Evolutionary conservation across 2,797 vertebrate genomes (phyloP), one percentile per base, ranked within the genome.

Genomic region (Hyperoplus immaculatus): DNA sequence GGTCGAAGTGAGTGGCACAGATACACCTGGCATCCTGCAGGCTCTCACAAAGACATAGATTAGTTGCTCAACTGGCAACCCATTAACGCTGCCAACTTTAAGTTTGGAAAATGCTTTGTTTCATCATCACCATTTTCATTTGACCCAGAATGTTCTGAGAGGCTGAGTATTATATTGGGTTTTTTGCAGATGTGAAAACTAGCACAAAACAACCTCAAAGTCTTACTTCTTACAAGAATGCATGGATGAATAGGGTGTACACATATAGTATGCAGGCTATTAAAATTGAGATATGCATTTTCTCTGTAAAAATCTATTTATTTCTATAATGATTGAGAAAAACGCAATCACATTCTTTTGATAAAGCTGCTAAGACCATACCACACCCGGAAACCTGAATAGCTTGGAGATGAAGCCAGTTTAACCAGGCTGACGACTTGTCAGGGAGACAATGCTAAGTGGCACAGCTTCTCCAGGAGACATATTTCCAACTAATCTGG

Each of bases 111-210:
- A 29, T 16, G 58, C n/a, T 59, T 39, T 43, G 53, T 78, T 68
- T 77, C 36, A 55, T 60, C 45, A 70, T 64, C 21, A 41, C 49
- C 63, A 46, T 41, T 82, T 69, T 29, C 8, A 68, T 66, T 57
- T 4, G 4, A 72, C 12, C 14, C 38, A 47, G 21, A 15, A 69
- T 50, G 14, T 56, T 56, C 54, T 47, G 49, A 58, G n/a, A 60
- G 29, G 55, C 8, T 13, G 15, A 41, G 65, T 50, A 68, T 82
- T 55, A 76, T 57, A 57, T 29, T 49, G 50, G 55, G 15, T 64
- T 69, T 69, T 45, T 8, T 78, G 62, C 69, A 82, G 49, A 83
- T 73, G 67, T 63, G 54, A 75, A 82, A 84, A 69, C 51, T 50
- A 47, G 66, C 47, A 68, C 42, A 81, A 71, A 76, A 59, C 14